Evolutionary conservation across 2,113 vertebrate genomes (phyloP).

Genomic region (Danionella cerebrum): DNA sequence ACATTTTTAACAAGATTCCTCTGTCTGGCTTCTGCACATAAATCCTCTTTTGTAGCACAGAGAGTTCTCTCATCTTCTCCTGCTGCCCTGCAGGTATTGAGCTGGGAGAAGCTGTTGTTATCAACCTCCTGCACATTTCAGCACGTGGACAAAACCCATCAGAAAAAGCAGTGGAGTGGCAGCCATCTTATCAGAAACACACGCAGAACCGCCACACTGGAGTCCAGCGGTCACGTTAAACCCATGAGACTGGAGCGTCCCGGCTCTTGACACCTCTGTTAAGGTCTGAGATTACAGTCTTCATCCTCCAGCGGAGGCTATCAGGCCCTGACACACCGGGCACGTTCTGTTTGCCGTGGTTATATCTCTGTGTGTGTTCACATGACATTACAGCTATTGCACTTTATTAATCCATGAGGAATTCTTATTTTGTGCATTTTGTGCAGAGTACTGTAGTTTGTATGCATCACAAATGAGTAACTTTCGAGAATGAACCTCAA

Average conservation of each 20-base stretch:
- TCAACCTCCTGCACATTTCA: constrained; percentile 54
- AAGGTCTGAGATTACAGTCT: constrained; percentile 4
- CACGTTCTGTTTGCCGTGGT: not conserved
- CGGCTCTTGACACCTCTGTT: constrained; percentile 8
- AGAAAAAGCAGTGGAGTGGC: constrained; percentile 53
- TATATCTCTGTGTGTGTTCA: constrained; percentile 6
- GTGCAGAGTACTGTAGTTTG: too few relatives aligned
- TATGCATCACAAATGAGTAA: too few relatives aligned
- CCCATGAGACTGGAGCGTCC: constrained; percentile 6
- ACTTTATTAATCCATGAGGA: not conserved
- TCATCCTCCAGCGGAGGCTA: not conserved
- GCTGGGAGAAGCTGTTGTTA: constrained; percentile 41
- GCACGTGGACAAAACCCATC: constrained; percentile 49
- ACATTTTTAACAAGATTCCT: too few relatives aligned
- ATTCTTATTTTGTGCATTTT: too few relatives aligned
- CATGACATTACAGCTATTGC: not conserved
- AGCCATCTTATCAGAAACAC: constrained; percentile 43
- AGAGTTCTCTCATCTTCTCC: not conserved
- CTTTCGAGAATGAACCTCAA: too few relatives aligned
- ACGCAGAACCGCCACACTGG: not conserved
- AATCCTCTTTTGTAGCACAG: too few relatives aligned
- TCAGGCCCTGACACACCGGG: not conserved
- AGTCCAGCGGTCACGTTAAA: not conserved
- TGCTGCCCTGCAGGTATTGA: constrained; percentile 21
- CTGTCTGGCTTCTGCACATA: too few relatives aligned